Percentiles rank a stretch among this genome's conserved stretches.
Conservation (phyloP, 2,888 invertebrate genomes). For the Tiliacea aurago region DNA sequence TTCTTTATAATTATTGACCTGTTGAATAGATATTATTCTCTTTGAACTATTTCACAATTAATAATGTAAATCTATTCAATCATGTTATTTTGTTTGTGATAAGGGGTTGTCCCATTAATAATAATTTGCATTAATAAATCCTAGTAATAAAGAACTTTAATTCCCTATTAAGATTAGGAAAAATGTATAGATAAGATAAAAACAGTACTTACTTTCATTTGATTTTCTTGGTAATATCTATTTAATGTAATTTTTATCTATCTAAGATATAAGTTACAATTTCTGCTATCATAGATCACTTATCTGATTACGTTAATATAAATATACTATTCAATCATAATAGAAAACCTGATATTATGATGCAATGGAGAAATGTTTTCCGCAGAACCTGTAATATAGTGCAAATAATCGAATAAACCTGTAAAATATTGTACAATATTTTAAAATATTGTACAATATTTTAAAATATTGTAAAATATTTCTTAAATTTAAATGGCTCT, state of each 20-base stretch:
- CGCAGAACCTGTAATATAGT: conserved; percentile 1
- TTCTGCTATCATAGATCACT: conserved; percentile 26
- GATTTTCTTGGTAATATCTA: conserved; percentile 15
- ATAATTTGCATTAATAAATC: neutral
- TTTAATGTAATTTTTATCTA: conserved; percentile 18
- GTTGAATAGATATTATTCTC: neutral
- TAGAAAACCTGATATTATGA: neutral
- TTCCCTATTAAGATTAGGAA: conserved; percentile 9
- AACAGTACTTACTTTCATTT: neutral
- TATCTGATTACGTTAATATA: conserved; percentile 27
- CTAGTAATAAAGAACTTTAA: neutral
- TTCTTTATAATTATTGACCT: neutral
- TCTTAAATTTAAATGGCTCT: no score
- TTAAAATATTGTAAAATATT: no score
- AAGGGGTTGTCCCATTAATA: neutral
- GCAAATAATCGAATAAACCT: no score
- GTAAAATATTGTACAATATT: neutral
- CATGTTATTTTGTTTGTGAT: neutral
- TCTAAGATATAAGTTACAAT: conserved; percentile 8
- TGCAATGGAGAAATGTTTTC: neutral
- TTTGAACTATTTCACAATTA: neutral
- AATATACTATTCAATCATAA: neutral
- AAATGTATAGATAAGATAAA: conserved; percentile 32
- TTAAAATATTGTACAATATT: no score
- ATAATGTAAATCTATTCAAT: neutral